Evolutionary conservation across 2,888 invertebrate species (phyloP), one percentile per base, ranked within the genome.

Genomic region (Adelphocoris suturalis): DNA sequence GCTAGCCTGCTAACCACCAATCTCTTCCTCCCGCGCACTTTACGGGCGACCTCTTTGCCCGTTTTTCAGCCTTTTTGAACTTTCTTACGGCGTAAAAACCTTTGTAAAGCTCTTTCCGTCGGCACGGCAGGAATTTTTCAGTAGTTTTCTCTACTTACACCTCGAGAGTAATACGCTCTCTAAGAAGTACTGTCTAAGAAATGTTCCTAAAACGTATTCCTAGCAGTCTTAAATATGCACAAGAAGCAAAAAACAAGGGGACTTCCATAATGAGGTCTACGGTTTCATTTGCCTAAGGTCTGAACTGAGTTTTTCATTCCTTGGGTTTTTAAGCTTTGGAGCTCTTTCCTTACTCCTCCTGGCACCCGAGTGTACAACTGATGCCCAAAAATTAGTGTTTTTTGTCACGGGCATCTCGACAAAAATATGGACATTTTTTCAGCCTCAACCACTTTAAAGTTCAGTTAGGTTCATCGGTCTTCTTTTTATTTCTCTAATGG

Each of bases 81-180:
- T 68, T 68, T 68, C 68, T 68, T 68, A 23, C n/a, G 61, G 19
- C 61, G 61, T 9, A 61, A 16, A 61, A 61, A 13, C 52, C 16
- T 23, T 12, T 12, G 19, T 23, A 23, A 68, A 19, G 23, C 23
- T 12, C 11, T 19, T 27, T 3, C n/a, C 4, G 12, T 23, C 68
- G 68, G 11, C 68, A 68, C 57, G 14, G 16, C 57, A 68, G 68
- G 68, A 23, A 68, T 68, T 68, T 68, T 68, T 68, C 68, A 68
- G 68, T 23, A 68, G 68, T 68, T 68, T 68, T 68, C 68, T 68
- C 68, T 9, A 68, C 68, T 68, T 68, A 23, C 23, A 68, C 68
- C 68, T 68, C 68, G 23, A 7, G 52, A 52, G 14, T 52, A 37
- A 37, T 37, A 37, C 37, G 3, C 37, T 37, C 37, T 37, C 3